Evolutionary conservation across 1,140 invertebrate species (phyloP).

Genomic region (Nomia melanderi): DNA sequence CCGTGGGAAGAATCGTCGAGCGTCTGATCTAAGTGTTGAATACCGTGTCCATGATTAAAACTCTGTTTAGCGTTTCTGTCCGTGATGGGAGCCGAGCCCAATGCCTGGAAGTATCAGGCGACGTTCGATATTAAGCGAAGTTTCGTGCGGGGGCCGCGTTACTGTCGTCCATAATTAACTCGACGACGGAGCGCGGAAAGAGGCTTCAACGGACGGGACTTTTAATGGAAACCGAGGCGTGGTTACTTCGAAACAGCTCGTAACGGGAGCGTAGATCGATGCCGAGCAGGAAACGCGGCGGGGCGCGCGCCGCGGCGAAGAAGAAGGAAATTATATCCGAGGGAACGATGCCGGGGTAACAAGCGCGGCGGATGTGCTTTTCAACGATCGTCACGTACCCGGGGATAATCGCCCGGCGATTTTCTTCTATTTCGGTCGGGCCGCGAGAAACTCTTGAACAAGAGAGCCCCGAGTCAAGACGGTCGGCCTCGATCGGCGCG

Average conservation of each 20-base stretch:
- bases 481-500: no score
- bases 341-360: slow-evolving; percentile 18
- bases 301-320: background rate
- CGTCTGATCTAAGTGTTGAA: no score
- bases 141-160: background rate
- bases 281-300: slow-evolving; percentile 19
- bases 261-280: background rate
- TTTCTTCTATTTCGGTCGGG: background rate
- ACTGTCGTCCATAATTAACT: background rate
- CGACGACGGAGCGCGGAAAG: background rate
- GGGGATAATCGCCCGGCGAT: slow-evolving; percentile 30
- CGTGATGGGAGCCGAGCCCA: no score
- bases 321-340: slow-evolving; percentile 26
- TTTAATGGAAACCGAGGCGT: slow-evolving; percentile 8
- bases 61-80: no score
- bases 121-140: background rate
- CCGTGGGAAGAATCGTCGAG: no score
- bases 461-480: background rate
- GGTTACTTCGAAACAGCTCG: background rate
- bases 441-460: background rate
- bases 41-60: no score
- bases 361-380: slow-evolving; percentile 16
- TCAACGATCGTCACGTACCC: slow-evolving; percentile 28
- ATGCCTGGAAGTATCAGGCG: background rate
- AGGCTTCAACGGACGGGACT: background rate